A percentile compares a stretch with the other conserved stretches of the same genome.
phyloP scores from a whole-genome alignment of 1,140 invertebrate genomes.

The Paraescarpia echinospica region DNA sequence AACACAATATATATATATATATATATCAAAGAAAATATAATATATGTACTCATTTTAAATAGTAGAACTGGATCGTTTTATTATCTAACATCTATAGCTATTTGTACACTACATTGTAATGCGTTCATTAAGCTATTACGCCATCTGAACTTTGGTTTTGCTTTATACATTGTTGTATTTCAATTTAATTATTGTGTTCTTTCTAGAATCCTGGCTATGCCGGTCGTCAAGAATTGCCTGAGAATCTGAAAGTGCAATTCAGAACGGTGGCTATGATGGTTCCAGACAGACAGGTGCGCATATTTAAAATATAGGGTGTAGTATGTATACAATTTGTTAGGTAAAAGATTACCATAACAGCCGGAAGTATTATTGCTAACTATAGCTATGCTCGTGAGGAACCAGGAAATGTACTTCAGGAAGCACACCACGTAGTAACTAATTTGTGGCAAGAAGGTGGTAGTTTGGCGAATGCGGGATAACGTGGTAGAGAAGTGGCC shows the following conservation, averaged over 20 bases:
- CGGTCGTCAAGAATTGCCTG: slow-evolving; percentile 90
- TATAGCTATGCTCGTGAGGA: too few relatives aligned
- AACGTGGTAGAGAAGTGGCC: too few relatives aligned
- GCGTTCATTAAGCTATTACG: neutral
- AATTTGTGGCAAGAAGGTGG: too few relatives aligned
- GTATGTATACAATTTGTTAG: neutral
- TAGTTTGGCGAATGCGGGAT: too few relatives aligned
- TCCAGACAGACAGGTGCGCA: slow-evolving; percentile 77
- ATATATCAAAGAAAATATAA: too few relatives aligned
- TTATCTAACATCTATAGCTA: neutral
- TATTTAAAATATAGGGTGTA: neutral
- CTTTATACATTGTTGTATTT: neutral
- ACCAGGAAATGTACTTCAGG: too few relatives aligned
- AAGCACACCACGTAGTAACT: too few relatives aligned
- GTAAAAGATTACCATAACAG: too few relatives aligned
- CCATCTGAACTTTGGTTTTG: neutral
- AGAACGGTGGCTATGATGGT: slow-evolving; percentile 99
- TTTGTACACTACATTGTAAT: neutral
- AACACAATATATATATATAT: too few relatives aligned
- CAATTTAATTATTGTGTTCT: neutral
- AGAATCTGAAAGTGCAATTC: slow-evolving; percentile 97
- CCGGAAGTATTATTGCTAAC: too few relatives aligned
- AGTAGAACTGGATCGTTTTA: neutral
- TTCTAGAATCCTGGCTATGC: slow-evolving; percentile 87
- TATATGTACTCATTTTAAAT: neutral